Conservation (phyloP, 2,113 vertebrate species). For the Porphyrio hochstetteri region DNA sequence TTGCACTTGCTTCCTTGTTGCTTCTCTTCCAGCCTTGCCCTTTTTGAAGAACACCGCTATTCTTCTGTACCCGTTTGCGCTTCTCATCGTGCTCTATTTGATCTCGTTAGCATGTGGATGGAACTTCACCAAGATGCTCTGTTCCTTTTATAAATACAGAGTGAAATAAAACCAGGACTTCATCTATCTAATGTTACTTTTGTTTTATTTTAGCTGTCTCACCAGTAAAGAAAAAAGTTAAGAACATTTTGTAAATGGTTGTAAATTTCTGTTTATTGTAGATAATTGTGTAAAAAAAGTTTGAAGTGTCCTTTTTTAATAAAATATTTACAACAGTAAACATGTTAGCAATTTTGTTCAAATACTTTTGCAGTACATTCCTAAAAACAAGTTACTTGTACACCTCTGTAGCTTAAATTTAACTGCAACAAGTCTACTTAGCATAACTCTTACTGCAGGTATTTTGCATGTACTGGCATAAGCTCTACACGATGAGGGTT, state of each 20-base stretch:
- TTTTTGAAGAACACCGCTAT: slow-evolving; percentile 94
- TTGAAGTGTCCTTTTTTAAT: slow-evolving; percentile 58
- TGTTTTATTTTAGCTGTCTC: background rate
- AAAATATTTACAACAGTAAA: slow-evolving; percentile 72
- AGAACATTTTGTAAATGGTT: slow-evolving; percentile 68
- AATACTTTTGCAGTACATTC: slow-evolving; percentile 71
- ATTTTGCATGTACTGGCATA: slow-evolving; percentile 26
- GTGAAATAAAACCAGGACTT: slow-evolving; percentile 80
- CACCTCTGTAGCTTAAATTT: slow-evolving; percentile 73
- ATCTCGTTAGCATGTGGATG: slow-evolving; percentile 91
- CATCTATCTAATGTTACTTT: background rate
- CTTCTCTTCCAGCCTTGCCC: slow-evolving; percentile 83
- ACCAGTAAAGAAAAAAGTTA: slow-evolving; percentile 7
- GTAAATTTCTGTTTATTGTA: slow-evolving; percentile 76
- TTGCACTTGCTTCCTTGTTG: background rate
- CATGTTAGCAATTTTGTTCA: slow-evolving; percentile 56
- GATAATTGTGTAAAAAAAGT: slow-evolving; percentile 73
- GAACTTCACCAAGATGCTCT: slow-evolving; percentile 94
- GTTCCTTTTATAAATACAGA: slow-evolving; percentile 93
- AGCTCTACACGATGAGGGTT: slow-evolving; percentile 17
- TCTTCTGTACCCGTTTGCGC: slow-evolving; percentile 92
- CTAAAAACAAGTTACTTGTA: slow-evolving; percentile 70
- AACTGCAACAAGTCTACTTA: slow-evolving; percentile 52
- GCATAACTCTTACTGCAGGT: slow-evolving; percentile 41
- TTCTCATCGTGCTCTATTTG: slow-evolving; percentile 87